Evolutionary conservation across 2,797 vertebrate species (phyloP).

Genomic region (Chelidonichthys spinosus): DNA sequence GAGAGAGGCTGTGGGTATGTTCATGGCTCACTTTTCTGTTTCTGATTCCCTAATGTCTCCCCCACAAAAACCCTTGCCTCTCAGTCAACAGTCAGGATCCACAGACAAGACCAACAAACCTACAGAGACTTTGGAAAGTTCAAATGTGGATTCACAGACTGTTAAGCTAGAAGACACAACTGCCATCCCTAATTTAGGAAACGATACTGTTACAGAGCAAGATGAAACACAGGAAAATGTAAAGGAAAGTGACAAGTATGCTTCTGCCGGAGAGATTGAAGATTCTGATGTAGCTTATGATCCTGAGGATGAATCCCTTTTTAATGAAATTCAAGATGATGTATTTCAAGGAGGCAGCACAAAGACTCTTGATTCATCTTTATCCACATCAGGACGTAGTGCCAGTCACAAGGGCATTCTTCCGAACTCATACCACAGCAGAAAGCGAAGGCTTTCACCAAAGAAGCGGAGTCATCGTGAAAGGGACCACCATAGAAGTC

Average conservation of each 20-base stretch:
- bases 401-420: slow-evolving; percentile 35
- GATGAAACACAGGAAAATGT: slow-evolving; percentile 54
- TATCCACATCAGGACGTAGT: slow-evolving; percentile 52
- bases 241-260: slow-evolving; percentile 70
- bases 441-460: slow-evolving; percentile 74
- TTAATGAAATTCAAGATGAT: slow-evolving; percentile 91
- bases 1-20: slow-evolving; percentile 94
- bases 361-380: slow-evolving; percentile 55
- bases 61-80: slow-evolving; percentile 84
- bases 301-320: slow-evolving; percentile 93
- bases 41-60: slow-evolving; percentile 95
- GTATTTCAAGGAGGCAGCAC: slow-evolving; percentile 79
- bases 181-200: slow-evolving; percentile 31
- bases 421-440: slow-evolving; percentile 61
- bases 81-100: slow-evolving; percentile 76
- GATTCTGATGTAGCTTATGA: slow-evolving; percentile 92
- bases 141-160: slow-evolving; percentile 64
- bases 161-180: slow-evolving; percentile 47
- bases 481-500: slow-evolving; percentile 71
- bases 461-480: slow-evolving; percentile 75
- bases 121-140: slow-evolving; percentile 72
- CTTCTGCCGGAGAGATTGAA: slow-evolving; percentile 79
- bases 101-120: slow-evolving; percentile 75
- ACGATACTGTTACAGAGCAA: slow-evolving; percentile 48
- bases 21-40: slow-evolving; percentile 97